Percentiles rank a stretch among this genome's conserved stretches.
These are phyloP conservation scores for Drosophila neocordata DNA, from an alignment of 1,140 invertebrate species.

Conservation along the genomic window DNA sequence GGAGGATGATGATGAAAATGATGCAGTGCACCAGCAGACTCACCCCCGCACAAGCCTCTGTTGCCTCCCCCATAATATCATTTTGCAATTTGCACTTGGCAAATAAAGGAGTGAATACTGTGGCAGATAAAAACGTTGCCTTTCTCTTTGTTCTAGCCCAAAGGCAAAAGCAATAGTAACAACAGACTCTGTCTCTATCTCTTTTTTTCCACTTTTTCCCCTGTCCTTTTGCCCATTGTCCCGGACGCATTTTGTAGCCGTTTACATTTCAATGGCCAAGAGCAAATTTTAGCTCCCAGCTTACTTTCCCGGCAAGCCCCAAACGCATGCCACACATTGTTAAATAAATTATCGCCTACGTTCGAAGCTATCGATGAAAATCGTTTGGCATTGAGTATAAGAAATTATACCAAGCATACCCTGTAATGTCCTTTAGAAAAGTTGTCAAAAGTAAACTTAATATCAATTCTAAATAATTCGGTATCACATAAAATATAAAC, in stretches of 20 bases:
- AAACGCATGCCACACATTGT: constrained; percentile 71
- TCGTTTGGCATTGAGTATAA: constrained; percentile 24
- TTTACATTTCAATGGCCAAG: constrained; percentile 70
- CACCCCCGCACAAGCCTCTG: constrained; percentile 21
- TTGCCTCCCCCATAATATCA: constrained; percentile 63
- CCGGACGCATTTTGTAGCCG: constrained; percentile 48
- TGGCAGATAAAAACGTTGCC: constrained; percentile 71
- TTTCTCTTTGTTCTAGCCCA: constrained; percentile 67
- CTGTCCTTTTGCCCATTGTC: constrained; percentile 17
- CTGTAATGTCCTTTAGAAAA: neutral
- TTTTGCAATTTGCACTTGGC: constrained; percentile 82
- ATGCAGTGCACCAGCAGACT: constrained; percentile 37
- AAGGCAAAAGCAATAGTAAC: constrained; percentile 28
- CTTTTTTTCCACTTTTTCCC: constrained; percentile 13
- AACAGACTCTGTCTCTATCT: too few relatives aligned
- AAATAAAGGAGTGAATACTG: constrained; percentile 81
- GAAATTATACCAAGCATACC: constrained; percentile 21
- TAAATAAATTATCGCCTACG: constrained; percentile 77
- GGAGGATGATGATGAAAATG: constrained; percentile 1
- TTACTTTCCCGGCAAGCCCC: constrained; percentile 18
- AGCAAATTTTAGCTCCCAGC: constrained; percentile 24
- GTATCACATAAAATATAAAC: too few relatives aligned
- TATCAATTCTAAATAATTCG: too few relatives aligned
- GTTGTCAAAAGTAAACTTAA: too few relatives aligned
- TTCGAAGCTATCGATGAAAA: constrained; percentile 52